Evolutionary conservation across 2,797 vertebrate genomes (phyloP), one percentile per base, ranked within the genome.

Genomic region (Danio albolineatus): DNA sequence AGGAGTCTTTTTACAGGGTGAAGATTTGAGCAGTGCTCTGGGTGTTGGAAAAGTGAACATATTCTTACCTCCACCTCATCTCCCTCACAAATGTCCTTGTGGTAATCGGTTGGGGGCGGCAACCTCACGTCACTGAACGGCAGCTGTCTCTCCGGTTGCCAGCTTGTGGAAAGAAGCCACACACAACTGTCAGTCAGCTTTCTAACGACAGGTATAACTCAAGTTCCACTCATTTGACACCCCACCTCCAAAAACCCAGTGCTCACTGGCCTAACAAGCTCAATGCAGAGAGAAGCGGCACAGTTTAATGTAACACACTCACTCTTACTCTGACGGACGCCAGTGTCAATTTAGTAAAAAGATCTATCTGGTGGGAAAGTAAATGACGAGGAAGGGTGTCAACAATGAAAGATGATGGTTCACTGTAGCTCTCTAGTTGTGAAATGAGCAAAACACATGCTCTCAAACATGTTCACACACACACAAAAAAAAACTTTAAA

Each of bases 61-160:
- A 41, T 38, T 6, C 49, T 90, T 92, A 97, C 96, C 96, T 97
- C 96, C 78, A 97, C 96, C 75, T 97, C 96, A 79, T 97, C 96
- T 73, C 96, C 96, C 92, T 98, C 96, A 0, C 92, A 92, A 46
- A 98, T 97, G 53, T 97, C 96, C 85, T 96, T 96, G 89, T 93
- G 84, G 89, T 95, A 97, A 82, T 96, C 96, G 1, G 92, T 66
- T 4, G 96, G 96, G 76, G 96, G 96, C 5, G 96, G 96, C 85
- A 98, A 93, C 87, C 96, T 93, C 70, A 97, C 96, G 19, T 98
- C 96, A 8, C 94, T 94, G 90, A 98, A 97, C 59, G 96, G 96
- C 88, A 97, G 93, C 82, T 96, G 96, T 90, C 95, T 92, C 81
- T 98, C 96, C 83, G 96, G 96, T 89, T 97, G 96, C 96, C 96